A percentile compares a stretch with the other conserved stretches of the same genome.
Evolutionary conservation across 2,888 invertebrate species (phyloP).

Genomic region (Drosophila robusta): DNA sequence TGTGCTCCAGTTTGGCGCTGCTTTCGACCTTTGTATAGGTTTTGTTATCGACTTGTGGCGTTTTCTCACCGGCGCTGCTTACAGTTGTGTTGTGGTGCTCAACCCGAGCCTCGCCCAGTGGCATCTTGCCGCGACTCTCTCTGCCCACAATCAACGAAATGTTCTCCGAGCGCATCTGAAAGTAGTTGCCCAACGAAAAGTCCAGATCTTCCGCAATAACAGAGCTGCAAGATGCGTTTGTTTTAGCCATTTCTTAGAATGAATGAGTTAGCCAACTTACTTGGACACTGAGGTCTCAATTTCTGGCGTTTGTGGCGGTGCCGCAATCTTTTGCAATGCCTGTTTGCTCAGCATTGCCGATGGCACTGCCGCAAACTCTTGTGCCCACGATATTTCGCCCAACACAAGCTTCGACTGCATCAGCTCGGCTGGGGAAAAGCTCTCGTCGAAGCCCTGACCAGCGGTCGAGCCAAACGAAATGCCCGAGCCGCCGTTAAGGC

Average conservation of each 20-base stretch:
- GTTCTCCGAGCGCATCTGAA: slow-evolving; percentile 82
- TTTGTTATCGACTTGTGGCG: slow-evolving; percentile 79
- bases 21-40: slow-evolving; percentile 79
- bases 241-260: background rate
- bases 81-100: slow-evolving; percentile 38
- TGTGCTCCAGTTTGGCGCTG: slow-evolving; percentile 54
- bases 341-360: slow-evolving; percentile 71
- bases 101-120: slow-evolving; percentile 59
- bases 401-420: slow-evolving; percentile 81
- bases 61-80: slow-evolving; percentile 40
- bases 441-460: slow-evolving; percentile 53
- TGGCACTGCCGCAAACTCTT: slow-evolving; percentile 83
- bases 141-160: slow-evolving; percentile 74
- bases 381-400: slow-evolving; percentile 84
- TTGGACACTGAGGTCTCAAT: slow-evolving; percentile 69
- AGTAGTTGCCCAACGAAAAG: slow-evolving; percentile 83
- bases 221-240: slow-evolving; percentile 58
- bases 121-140: slow-evolving; percentile 66
- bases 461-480: slow-evolving; percentile 63
- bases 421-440: slow-evolving; percentile 82
- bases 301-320: slow-evolving; percentile 37
- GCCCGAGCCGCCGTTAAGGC: slow-evolving; percentile 65
- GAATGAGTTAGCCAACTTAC: slow-evolving; percentile 37
- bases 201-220: slow-evolving; percentile 75
- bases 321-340: slow-evolving; percentile 65